Conservation (phyloP, 2,797 vertebrate genomes). For the Lithobates pipiens region DNA sequence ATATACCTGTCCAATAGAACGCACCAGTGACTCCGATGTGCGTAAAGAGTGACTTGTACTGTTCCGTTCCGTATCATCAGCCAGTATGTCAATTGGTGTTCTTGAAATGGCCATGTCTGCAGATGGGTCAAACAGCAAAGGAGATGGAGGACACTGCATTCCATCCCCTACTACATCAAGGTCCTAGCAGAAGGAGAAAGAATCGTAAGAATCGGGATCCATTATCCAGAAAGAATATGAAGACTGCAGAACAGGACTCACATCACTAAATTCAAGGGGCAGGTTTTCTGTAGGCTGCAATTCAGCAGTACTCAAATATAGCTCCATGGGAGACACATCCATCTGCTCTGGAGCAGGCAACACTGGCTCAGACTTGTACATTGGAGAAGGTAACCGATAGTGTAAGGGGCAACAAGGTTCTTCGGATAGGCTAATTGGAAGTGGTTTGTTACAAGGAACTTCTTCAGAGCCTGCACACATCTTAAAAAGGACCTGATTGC, state of each 20-base stretch:
- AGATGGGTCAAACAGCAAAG: conserved; percentile 91
- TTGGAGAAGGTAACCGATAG: conserved; percentile 87
- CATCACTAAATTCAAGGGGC: conserved; percentile 96
- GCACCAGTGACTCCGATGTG: neutral
- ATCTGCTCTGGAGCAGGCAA: conserved; percentile 83
- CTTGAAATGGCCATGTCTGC: conserved; percentile 85
- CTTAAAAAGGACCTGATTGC: conserved; percentile 92
- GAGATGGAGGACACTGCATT: conserved; percentile 92
- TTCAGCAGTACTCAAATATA: conserved; percentile 94
- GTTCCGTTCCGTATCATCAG: conserved; percentile 73
- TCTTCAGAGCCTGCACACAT: conserved; percentile 91
- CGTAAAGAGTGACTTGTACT: neutral
- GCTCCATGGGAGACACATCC: conserved; percentile 82
- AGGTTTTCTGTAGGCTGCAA: conserved; percentile 96
- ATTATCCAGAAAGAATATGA: neutral
- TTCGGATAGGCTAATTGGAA: conserved; percentile 90
- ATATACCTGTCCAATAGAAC: conserved; percentile 51
- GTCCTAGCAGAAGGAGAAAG: conserved; percentile 76
- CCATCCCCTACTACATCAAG: conserved; percentile 95
- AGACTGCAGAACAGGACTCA: conserved; percentile 74
- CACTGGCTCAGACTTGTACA: conserved; percentile 91
- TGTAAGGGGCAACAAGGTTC: conserved; percentile 93
- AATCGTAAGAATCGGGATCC: neutral
- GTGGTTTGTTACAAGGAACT: conserved; percentile 86
- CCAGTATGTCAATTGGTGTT: conserved; percentile 86